A percentile compares a stretch with the other conserved stretches of the same genome.
phyloP scores from a whole-genome alignment of 2,113 vertebrate genomes.

The Ardeotis arabs region DNA sequence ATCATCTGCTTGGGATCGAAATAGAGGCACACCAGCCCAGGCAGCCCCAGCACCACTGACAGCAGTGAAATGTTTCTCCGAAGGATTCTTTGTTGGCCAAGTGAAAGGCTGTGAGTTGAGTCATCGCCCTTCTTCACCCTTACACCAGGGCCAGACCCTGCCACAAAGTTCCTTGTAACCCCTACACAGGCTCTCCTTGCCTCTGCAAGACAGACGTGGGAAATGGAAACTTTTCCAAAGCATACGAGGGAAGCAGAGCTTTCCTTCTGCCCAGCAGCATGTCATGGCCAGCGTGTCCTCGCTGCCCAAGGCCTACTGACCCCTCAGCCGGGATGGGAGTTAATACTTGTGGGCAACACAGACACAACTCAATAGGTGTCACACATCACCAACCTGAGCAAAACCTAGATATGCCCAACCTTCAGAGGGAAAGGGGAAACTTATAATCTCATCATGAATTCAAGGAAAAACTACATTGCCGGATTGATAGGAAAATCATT shows the following conservation, averaged over 20 bases:
- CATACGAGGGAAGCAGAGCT: background rate
- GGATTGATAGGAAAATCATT: background rate
- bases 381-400: background rate
- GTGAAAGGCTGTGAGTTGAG: fast-evolving
- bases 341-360: background rate
- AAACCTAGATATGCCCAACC: background rate
- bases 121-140: background rate
- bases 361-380: background rate
- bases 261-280: background rate
- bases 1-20: background rate
- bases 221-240: background rate
- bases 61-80: background rate
- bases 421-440: background rate
- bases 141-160: too few relatives aligned
- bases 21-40: background rate
- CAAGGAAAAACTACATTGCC: background rate
- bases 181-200: fast-evolving
- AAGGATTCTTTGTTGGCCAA: background rate
- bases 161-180: background rate
- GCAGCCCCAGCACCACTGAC: background rate
- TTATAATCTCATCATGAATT: background rate
- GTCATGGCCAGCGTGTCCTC: background rate
- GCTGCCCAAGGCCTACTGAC: background rate
- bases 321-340: background rate
- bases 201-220: background rate